phyloP scores from a whole-genome alignment of 2,797 vertebrate species.

The Pampus argenteus region DNA sequence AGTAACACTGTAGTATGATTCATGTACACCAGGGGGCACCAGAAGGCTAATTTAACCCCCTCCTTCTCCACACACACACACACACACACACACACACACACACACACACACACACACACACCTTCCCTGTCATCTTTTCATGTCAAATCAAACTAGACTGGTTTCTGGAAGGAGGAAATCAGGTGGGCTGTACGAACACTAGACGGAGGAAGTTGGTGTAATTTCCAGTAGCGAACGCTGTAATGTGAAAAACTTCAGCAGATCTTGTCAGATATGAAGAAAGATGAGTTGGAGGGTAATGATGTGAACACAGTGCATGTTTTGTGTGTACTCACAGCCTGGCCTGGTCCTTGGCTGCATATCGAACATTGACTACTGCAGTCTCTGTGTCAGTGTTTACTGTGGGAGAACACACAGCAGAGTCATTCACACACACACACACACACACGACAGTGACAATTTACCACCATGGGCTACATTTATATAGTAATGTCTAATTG shows the following conservation, averaged over 20 bases:
- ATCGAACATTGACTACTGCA: conserved; percentile 98
- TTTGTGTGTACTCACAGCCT: conserved; percentile 90
- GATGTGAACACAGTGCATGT: background rate
- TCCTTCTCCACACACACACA: background rate
- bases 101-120: background rate
- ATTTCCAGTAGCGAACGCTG: conserved; percentile 21
- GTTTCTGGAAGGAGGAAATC: conserved; percentile 44
- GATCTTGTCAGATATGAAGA: conserved; percentile 13
- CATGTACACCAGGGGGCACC: conserved; percentile 81
- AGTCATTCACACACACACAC: conserved; percentile 36
- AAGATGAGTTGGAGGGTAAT: conserved; percentile 38
- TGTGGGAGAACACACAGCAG: conserved; percentile 71
- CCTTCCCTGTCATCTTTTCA: conserved; percentile 24
- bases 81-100: background rate
- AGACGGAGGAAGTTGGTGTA: conserved; percentile 4
- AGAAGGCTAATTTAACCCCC: conserved; percentile 67
- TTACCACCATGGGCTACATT: conserved; percentile 5
- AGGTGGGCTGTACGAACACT: conserved; percentile 31
- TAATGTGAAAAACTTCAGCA: conserved; percentile 7
- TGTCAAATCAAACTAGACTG: conserved; percentile 55
- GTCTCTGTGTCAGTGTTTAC: conserved; percentile 99
- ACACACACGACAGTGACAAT: background rate
- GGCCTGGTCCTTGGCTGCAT: conserved; percentile 96
- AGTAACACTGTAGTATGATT: conserved; percentile 45
- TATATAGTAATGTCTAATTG: background rate